Base-by-base conservation (phyloP, 64 coral and sea anemone species). In the Dendronephthya gigantea region DNA sequence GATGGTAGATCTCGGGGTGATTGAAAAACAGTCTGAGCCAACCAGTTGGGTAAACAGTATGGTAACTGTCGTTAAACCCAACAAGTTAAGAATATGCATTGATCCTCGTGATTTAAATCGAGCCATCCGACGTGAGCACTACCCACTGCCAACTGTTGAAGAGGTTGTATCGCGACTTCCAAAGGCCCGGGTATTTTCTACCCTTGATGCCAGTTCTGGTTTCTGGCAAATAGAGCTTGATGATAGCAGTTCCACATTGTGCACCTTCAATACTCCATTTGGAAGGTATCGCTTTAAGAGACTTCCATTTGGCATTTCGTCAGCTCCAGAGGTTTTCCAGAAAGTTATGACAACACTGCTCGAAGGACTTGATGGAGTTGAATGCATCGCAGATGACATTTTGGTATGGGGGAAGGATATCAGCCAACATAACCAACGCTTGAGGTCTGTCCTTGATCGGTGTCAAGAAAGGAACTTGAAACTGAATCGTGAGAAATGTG, bases 221-320 rank as follows among this genome's bases (percentile, higher is more conserved):
- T 92, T 65, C 43, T 92, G 83, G 88, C 84, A 89, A 81, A 89
- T 86, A 36, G 47, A 68, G 22, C 45, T 86, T 28, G 83, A 88
- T 56, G 83, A 88, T 2, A 56, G 83, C 32, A 92, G 90, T 31
- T 38, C 82, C 2, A 87, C 47, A 29, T 40, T 88, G 0, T 74
- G 62, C 4, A 90, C 89, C 12, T 86, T 90, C 29, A 75, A 86
- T n/a, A 90, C 89, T 35, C 83, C 89, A 36, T 58, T 83, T 59
- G 89, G 89, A 52, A 30, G 83, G 10, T 86, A 81, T 50, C 25
- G 22, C 29, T 89, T 89, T 66, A 89, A 89, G 28, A 8, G 81
- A 12, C 55, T 84, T 33, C 82, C 82, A 9, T 83, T 83, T 66
- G 88, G 88, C 19, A 69, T 89, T 30, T 59, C 83, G 19, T 83